A percentile compares a stretch with the other conserved stretches of the same genome.
Evolutionary conservation across 2,888 invertebrate genomes (phyloP).

Genomic region (Coleophora deauratella): DNA sequence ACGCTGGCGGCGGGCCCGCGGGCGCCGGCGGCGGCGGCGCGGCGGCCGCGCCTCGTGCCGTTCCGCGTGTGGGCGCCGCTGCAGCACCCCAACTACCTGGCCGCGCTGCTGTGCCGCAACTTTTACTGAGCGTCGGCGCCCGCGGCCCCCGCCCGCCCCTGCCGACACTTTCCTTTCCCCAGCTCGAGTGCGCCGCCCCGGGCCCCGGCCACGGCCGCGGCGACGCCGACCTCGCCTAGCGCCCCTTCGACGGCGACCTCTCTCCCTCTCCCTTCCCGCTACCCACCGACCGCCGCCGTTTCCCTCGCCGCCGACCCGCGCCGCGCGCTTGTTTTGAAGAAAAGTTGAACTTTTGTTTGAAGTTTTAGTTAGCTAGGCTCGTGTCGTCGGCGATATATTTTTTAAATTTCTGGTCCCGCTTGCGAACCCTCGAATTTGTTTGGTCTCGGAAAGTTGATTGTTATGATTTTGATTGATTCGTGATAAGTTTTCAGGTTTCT

Average conservation of each 20-base stretch:
- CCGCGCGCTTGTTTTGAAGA: conserved; percentile 12
- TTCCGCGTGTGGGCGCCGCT: conserved; percentile 36
- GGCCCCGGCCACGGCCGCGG: conserved; percentile 18
- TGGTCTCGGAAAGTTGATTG: not conserved
- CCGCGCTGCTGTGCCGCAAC: conserved; percentile 63
- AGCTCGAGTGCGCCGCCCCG: conserved; percentile 20
- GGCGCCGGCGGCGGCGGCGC: conserved; percentile 24
- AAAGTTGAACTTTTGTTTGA: conserved; percentile 30
- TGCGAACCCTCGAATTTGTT: conserved; percentile 12
- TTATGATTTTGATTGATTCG: not conserved
- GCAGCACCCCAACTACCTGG: conserved; percentile 62
- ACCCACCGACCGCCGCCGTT: conserved; percentile 8
- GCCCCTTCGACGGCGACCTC: conserved; percentile 19
- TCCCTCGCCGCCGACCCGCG: conserved; percentile 9
- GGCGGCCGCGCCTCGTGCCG: conserved; percentile 32
- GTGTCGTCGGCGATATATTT: conserved; percentile 12
- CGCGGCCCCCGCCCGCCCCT: conserved; percentile 15
- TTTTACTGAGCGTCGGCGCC: conserved; percentile 42
- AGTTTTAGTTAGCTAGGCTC: conserved; percentile 13
- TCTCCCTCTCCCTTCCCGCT: conserved; percentile 16
- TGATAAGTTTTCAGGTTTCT: conserved; percentile 30
- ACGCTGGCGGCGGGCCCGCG: conserved; percentile 31
- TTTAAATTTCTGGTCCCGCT: not conserved
- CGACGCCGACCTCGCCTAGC: conserved; percentile 19
- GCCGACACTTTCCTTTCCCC: conserved; percentile 24